Conservation (phyloP, 2,797 vertebrate species). For the Oryzias dopingdopingensis region DNA sequence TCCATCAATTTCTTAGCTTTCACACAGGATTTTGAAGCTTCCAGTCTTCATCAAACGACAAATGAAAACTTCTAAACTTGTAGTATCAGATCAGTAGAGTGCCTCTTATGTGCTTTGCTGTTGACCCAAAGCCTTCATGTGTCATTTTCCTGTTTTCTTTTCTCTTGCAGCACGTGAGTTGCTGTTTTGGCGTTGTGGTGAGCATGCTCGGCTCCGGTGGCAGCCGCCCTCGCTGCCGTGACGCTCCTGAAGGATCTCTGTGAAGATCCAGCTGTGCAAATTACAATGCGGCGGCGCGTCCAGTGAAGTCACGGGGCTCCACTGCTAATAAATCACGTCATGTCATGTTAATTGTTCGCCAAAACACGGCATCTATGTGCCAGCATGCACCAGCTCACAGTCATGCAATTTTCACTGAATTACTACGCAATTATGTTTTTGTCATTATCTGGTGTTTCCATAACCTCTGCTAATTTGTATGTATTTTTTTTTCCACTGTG, state of each 20-base stretch:
- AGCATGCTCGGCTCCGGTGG: slow-evolving; percentile 14
- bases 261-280: slow-evolving; percentile 77
- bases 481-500: slow-evolving; percentile 52
- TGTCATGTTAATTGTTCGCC: slow-evolving; percentile 80
- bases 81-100: neutral
- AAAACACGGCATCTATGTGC: slow-evolving; percentile 74
- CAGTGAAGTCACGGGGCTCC: slow-evolving; percentile 36
- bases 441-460: slow-evolving; percentile 78
- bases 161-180: slow-evolving; percentile 78
- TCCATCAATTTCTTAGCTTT: too few species aligned
- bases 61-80: neutral
- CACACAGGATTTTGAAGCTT: neutral
- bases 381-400: slow-evolving; percentile 49
- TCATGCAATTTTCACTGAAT: slow-evolving; percentile 76
- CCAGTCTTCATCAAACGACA: neutral
- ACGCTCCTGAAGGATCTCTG: slow-evolving; percentile 33
- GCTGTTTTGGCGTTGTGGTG: slow-evolving; percentile 2
- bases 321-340: slow-evolving; percentile 80
- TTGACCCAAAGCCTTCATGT: too few species aligned
- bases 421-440: slow-evolving; percentile 79
- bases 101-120: neutral
- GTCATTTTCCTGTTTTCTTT: neutral
- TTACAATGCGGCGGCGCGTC: slow-evolving; percentile 56
- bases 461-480: slow-evolving; percentile 81
- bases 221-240: slow-evolving; percentile 27